Percentiles rank a stretch among this genome's conserved stretches.
Conservation (phyloP, 2,113 vertebrate genomes). For the Erythrocercus mccallii region DNA sequence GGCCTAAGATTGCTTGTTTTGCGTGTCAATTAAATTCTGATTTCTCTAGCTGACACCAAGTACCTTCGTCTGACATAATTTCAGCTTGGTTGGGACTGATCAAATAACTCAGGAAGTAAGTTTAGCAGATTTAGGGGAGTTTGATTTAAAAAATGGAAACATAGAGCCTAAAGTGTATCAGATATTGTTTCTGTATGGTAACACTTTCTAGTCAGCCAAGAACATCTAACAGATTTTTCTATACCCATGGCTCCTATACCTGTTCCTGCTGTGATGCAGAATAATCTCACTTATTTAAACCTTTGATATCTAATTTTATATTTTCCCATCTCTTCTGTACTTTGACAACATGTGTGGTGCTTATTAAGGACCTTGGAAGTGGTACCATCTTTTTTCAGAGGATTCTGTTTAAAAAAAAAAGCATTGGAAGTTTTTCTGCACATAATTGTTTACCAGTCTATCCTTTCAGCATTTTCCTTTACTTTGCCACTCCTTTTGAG, state of each 20-base stretch:
- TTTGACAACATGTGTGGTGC: rapidly evolving
- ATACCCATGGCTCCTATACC: neutral
- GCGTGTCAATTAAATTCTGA: neutral
- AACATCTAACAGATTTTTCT: neutral
- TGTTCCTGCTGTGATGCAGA: neutral
- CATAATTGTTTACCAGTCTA: neutral
- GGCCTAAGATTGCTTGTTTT: neutral
- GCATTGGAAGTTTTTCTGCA: neutral
- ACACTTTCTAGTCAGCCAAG: neutral
- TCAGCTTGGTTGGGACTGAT: neutral
- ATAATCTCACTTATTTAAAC: neutral
- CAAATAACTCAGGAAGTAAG: neutral
- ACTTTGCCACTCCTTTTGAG: neutral
- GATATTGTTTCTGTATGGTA: neutral
- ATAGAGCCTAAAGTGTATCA: neutral
- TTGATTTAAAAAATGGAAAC: neutral
- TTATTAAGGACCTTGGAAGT: neutral
- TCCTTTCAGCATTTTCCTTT: neutral
- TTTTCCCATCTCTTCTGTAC: neutral
- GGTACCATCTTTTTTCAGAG: neutral
- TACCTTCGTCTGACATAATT: neutral
- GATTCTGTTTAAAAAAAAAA: neutral
- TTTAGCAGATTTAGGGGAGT: neutral
- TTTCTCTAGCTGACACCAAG: neutral
- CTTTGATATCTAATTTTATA: neutral